Evolutionary conservation across 2,888 invertebrate species (phyloP).

Genomic region (Clanis bilineata): DNA sequence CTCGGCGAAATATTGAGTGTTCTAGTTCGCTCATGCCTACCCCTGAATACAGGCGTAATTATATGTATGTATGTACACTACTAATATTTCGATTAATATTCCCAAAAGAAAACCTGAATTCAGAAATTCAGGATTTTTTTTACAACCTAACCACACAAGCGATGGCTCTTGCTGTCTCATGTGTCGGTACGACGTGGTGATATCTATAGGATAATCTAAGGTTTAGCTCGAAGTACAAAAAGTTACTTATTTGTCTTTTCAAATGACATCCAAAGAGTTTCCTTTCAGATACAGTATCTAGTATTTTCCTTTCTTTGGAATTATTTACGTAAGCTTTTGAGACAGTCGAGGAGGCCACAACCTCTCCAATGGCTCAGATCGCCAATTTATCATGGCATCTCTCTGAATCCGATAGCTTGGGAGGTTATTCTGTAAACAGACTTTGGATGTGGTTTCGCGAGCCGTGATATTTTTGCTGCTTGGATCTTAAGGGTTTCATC

Average conservation of each 20-base stretch:
- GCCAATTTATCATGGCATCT: conserved; percentile 59
- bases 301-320: conserved; percentile 31
- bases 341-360: conserved; percentile 56
- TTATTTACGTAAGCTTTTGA: conserved; percentile 63
- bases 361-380: conserved; percentile 45
- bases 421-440: not conserved
- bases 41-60: too few relatives aligned
- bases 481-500: too few relatives aligned
- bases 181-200: too few relatives aligned
- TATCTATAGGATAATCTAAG: too few relatives aligned
- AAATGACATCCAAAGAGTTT: not conserved
- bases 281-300: not conserved
- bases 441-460: not conserved
- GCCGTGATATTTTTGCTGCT: not conserved
- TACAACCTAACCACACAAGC: too few relatives aligned
- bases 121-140: too few relatives aligned
- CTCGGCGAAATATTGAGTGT: too few relatives aligned
- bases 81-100: too few relatives aligned
- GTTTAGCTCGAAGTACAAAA: not conserved
- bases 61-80: too few relatives aligned
- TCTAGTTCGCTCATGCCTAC: too few relatives aligned
- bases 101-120: too few relatives aligned
- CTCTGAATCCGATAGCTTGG: conserved; percentile 29
- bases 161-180: too few relatives aligned
- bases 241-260: not conserved